Base-by-base conservation (phyloP, 2,888 invertebrate genomes). In the Apeira syringaria region DNA sequence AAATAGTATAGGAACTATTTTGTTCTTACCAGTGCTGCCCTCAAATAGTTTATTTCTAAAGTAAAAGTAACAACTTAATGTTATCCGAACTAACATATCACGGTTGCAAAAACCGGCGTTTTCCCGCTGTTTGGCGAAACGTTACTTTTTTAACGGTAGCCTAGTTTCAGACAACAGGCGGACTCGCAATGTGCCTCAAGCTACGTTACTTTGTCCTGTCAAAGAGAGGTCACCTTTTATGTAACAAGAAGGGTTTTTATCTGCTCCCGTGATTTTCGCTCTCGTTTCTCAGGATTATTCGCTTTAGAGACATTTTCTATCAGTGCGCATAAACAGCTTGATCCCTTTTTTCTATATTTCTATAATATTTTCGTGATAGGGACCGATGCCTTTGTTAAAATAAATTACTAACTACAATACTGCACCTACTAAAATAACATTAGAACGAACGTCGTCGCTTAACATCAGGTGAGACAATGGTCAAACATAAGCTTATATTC, bases 171-270 rank as follows among this genome's bases (percentile, higher is more conserved):
- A 69, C 66, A 61, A 61, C 50, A 25, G 33, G 8, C 28, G 37
- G 32, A 42, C 18, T 17, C 15, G 39, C 53, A 62, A 63, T 66
- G 68, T 64, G 60, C 38, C 53, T 36, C 37, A 36, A 38, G 47
- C 40, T 22, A 32, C 39, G 13, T 26, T 41, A 42, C 58, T 50
- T 57, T 55, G 41, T 51, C 38, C 46, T 43, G 56, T 61, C 68
- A 71, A 74, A 72, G 75, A 45, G 67, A 65, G 72, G 73, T 73
- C 71, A 67, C 66, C 73, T 68, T 79, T 78, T 15, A 15, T 69
- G 68, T 70, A 56, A 62, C 41, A 50, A 56, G 42, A 56, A 57
- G 44, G 59, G 46, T 37, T 50, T 55, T 53, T 55, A 42, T 55
- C 50, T 50, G 39, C 33, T 38, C 36, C 43, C 47, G 28, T 47